Conservation (phyloP, 1,140 invertebrate species). For the Musca vetustissima region DNA sequence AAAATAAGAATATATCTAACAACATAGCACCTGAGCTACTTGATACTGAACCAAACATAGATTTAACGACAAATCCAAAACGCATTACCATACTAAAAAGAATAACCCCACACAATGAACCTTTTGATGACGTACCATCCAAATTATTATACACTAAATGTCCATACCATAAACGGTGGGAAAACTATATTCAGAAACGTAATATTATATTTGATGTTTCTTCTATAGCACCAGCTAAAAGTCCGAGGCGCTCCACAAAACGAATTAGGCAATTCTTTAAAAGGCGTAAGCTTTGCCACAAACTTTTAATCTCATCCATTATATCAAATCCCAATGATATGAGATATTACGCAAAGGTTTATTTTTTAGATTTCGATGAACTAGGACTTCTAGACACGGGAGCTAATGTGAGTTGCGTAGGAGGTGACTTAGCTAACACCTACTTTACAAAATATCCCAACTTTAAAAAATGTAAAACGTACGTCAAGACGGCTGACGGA, state of each 20-base stretch:
- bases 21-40: too few species aligned
- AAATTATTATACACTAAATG: neutral
- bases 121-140: neutral
- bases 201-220: too few species aligned
- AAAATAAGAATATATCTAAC: neutral
- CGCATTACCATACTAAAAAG: neutral
- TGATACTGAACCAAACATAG: neutral
- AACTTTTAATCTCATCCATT: slow-evolving; percentile 10
- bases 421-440: neutral
- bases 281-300: neutral
- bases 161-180: neutral
- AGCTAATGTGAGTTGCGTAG: slow-evolving; percentile 11
- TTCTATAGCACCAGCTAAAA: too few species aligned
- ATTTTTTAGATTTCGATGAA: slow-evolving; percentile 15
- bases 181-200: too few species aligned
- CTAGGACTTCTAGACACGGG: slow-evolving; percentile 2
- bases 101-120: neutral
- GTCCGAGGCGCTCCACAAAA: neutral
- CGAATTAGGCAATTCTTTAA: slow-evolving; percentile 5
- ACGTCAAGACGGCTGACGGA: slow-evolving; percentile 14
- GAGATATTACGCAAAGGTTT: neutral
- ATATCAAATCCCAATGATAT: neutral
- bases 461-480: neutral
- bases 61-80: neutral
- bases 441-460: slow-evolving; percentile 7